Percentiles rank a stretch among this genome's conserved stretches.
phyloP scores from a whole-genome alignment of 1,140 invertebrate genomes.

The Calephelis nemesis region DNA sequence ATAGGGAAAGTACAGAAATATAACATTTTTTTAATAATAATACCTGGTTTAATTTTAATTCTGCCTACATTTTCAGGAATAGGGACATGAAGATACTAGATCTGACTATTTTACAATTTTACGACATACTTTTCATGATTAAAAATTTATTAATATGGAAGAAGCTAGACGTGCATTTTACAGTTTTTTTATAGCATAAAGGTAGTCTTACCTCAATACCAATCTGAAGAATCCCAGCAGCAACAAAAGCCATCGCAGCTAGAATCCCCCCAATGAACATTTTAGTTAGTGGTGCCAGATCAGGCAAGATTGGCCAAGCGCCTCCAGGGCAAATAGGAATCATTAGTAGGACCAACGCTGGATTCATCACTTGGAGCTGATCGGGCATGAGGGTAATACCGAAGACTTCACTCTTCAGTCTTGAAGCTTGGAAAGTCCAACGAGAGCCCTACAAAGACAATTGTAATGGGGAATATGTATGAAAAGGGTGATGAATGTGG shows the following conservation, averaged over 20 bases:
- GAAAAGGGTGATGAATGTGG: too few relatives aligned
- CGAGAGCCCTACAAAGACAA: constrained; percentile 81
- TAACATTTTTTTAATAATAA: too few relatives aligned
- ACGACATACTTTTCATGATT: too few relatives aligned
- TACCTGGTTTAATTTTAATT: too few relatives aligned
- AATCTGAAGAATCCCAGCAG: constrained; percentile 65
- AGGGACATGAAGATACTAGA: too few relatives aligned
- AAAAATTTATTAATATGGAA: too few relatives aligned
- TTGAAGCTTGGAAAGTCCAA: constrained; percentile 87
- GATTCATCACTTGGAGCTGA: constrained; percentile 86
- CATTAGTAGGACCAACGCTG: constrained; percentile 83
- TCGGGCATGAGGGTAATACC: constrained; percentile 82
- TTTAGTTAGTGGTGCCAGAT: constrained; percentile 84
- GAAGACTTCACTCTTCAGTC: constrained; percentile 82
- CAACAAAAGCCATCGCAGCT: constrained; percentile 87
- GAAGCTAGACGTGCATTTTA: too few relatives aligned
- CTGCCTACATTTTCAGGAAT: too few relatives aligned
- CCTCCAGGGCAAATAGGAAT: constrained; percentile 85
- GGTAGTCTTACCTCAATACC: constrained; percentile 52
- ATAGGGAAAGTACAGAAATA: too few relatives aligned
- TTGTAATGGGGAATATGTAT: not conserved
- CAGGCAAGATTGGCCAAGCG: constrained; percentile 80
- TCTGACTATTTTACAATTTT: too few relatives aligned
- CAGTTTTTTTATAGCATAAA: not conserved
- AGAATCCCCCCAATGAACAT: constrained; percentile 90